Evolutionary conservation across 2,113 vertebrate genomes (phyloP).

Genomic region (Coptodon rendalli): DNA sequence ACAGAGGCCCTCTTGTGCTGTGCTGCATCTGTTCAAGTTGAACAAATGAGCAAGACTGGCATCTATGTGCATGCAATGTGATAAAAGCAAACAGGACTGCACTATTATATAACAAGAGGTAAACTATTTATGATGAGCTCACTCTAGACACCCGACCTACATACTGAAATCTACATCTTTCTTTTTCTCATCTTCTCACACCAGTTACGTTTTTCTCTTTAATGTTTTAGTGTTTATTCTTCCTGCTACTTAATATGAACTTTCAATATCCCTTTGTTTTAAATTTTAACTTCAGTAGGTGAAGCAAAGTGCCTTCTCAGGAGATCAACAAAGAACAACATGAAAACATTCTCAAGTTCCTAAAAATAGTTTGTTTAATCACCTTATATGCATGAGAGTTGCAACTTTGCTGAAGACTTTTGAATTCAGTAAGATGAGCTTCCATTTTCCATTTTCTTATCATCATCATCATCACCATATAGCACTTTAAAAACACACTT

Average conservation of each 20-base stretch:
- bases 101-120: conserved; percentile 10
- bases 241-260: not conserved
- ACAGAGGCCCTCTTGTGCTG: not conserved
- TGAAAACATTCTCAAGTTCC: not conserved
- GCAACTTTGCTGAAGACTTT: not conserved
- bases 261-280: not conserved
- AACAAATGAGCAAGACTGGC: not conserved
- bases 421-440: not conserved
- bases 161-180: not conserved
- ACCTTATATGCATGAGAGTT: not conserved
- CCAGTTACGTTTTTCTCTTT: not conserved
- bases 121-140: conserved; percentile 14
- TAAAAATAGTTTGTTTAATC: not conserved
- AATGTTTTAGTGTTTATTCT: not conserved
- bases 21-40: not conserved
- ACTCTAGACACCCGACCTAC: not conserved
- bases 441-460: not conserved
- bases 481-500: not conserved
- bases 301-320: not conserved
- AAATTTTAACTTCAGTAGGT: not conserved
- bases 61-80: not conserved
- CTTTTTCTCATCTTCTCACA: not conserved
- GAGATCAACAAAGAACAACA: not conserved
- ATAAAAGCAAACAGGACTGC: not conserved
- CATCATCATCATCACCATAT: not conserved